phyloP scores from a whole-genome alignment of 2,888 invertebrate genomes.

The Allophyes oxyacanthae region DNA sequence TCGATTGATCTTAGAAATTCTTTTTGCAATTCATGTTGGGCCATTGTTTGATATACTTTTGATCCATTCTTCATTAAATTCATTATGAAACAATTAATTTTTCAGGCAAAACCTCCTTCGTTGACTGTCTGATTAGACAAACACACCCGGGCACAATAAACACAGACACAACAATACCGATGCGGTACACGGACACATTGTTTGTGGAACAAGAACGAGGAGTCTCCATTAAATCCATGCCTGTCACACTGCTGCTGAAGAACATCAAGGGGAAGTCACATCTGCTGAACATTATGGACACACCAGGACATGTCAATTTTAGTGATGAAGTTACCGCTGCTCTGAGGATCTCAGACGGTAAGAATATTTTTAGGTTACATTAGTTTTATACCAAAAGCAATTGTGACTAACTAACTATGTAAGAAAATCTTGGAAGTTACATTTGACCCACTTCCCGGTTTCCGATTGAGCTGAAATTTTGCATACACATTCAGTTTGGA shows the following conservation, averaged over 20 bases:
- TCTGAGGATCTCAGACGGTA: constrained; percentile 94
- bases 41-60: too few relatives aligned
- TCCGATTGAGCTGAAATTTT: too few relatives aligned
- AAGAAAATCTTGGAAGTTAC: too few relatives aligned
- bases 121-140: constrained; percentile 98
- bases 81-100: constrained; percentile 26
- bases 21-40: too few relatives aligned
- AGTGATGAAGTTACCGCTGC: constrained; percentile 99
- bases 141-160: constrained; percentile 96
- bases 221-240: constrained; percentile 98
- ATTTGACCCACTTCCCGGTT: too few relatives aligned
- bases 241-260: constrained; percentile 97
- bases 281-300: constrained; percentile 98
- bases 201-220: constrained; percentile 99
- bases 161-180: constrained; percentile 93
- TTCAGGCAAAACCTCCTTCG: constrained; percentile 96
- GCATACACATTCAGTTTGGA: too few relatives aligned
- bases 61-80: not conserved
- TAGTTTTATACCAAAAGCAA: too few relatives aligned
- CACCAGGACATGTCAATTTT: constrained; percentile 99
- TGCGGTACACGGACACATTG: constrained; percentile 98
- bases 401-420: too few relatives aligned
- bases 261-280: constrained; percentile 99
- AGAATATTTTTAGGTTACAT: constrained; percentile 38
- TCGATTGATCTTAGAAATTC: too few relatives aligned